Evolutionary conservation across 2,113 vertebrate species (phyloP).

Genomic region (Myotis yumanensis): DNA sequence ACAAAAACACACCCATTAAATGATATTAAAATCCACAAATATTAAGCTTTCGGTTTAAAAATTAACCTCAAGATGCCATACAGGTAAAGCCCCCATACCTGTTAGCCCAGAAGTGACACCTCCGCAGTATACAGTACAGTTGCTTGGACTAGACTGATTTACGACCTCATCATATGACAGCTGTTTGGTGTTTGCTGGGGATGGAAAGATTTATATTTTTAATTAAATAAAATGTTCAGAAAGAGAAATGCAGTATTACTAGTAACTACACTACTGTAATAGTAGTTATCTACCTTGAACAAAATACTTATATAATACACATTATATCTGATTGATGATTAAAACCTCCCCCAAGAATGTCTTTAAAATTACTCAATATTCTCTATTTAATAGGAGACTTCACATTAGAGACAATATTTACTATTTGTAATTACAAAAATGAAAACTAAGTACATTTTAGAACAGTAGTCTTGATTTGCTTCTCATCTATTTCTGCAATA

Average conservation of each 20-base stretch:
- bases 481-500: conserved; percentile 79
- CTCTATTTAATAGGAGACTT: conserved; percentile 75
- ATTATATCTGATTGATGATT: conserved; percentile 45
- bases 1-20: not conserved
- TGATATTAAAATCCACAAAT: conserved; percentile 14
- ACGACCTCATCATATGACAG: conserved; percentile 97
- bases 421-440: conserved; percentile 74
- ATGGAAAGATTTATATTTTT: conserved; percentile 45
- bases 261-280: conserved; percentile 41
- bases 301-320: conserved; percentile 51
- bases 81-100: conserved; percentile 82
- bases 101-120: conserved; percentile 95
- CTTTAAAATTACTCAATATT: conserved; percentile 57
- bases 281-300: conserved; percentile 45
- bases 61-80: not conserved
- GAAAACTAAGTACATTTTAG: conserved; percentile 80
- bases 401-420: conserved; percentile 63
- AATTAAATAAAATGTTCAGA: conserved; percentile 39
- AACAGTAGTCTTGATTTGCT: conserved; percentile 79
- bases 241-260: conserved; percentile 43
- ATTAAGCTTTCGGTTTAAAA: conserved; percentile 4
- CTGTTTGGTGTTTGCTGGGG: conserved; percentile 92
- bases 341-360: conserved; percentile 56
- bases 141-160: conserved; percentile 97
- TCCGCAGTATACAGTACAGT: conserved; percentile 98